Base-by-base conservation (phyloP, 2,113 vertebrate genomes). In the Asarcornis scutulata region DNA sequence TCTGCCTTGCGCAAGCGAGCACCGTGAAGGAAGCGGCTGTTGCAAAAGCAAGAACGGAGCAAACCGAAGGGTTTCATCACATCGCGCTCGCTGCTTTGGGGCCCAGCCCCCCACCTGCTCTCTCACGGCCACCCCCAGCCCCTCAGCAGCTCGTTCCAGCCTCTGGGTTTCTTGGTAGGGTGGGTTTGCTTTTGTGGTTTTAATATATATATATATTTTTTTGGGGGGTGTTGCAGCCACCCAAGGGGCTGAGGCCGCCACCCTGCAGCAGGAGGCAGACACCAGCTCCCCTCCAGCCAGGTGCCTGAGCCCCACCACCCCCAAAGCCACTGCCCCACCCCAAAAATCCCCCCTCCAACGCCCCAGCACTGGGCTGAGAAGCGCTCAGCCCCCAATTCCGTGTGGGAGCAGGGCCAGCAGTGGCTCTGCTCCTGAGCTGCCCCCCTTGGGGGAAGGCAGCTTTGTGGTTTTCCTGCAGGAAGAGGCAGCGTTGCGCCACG, bases 91-190 rank as follows among this genome's bases (percentile, higher is more conserved):
- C 6, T 22, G 44, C 55, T n/a, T 11, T 1, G 1, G 27, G n/a
- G n/a, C 56, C 27, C 36, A 34, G 46, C 29, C 66, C 14, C 1
- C 20, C 1, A 0, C 0, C 3, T 16, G 40, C 23, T 80, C 3
- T 25, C 12, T 6, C n/a, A n/a, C n/a, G 10, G 34, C 38, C 32
- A 53, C 34, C 40, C n/a, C 1, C 2, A 3, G 17, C 4, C 0
- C 4, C 55, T 55, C 7, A 0, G 23, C 15, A 56, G 17, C 71
- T 69, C 15, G 2, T n/a, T n/a, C 52, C n/a, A 27, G 25, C 29
- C 18, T 52, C 1, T 1, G 32, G 13, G 5, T 9, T 52, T 52
- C 7, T 13, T 26, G 22, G 21, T 48, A 48, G 48, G 11, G 31
- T 26, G 53, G 10, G 17, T 5, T 7, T 17, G 9, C 17, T n/a